Conservation (phyloP, 2,797 vertebrate species). For the Sebastolobus alascanus region DNA sequence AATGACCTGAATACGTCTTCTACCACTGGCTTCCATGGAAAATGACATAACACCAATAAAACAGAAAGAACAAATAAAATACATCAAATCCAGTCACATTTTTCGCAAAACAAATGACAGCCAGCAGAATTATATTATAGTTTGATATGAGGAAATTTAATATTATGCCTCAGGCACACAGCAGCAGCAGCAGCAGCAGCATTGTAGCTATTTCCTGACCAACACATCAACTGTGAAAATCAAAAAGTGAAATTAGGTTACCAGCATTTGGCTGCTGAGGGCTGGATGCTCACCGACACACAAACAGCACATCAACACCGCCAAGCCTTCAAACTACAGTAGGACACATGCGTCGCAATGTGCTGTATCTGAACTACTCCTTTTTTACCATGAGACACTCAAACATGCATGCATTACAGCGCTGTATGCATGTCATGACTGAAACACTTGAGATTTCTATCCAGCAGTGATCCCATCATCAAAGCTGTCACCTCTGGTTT, state of each 20-base stretch:
- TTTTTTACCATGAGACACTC: constrained; percentile 26
- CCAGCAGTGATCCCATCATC: constrained; percentile 54
- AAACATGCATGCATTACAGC: constrained; percentile 23
- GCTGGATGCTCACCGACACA: constrained; percentile 30
- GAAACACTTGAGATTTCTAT: constrained; percentile 60
- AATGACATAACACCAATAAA: constrained; percentile 11
- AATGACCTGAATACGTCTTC: background rate
- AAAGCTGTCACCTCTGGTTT: constrained; percentile 59
- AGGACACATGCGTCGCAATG: constrained; percentile 48
- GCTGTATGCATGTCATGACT: constrained; percentile 46
- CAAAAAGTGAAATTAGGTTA: constrained; percentile 69
- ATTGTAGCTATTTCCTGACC: constrained; percentile 44
- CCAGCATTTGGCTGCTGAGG: constrained; percentile 42
- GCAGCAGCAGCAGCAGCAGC: constrained; percentile 9
- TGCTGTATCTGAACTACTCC: constrained; percentile 37
- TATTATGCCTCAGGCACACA: constrained; percentile 29
- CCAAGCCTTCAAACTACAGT: constrained; percentile 45
- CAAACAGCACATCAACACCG: constrained; percentile 32
- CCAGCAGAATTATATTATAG: constrained; percentile 25
- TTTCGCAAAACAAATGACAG: constrained; percentile 35
- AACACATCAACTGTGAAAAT: constrained; percentile 55
- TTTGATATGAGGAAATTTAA: constrained; percentile 38
- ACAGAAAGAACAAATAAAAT: background rate
- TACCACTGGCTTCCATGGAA: background rate
- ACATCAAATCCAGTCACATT: constrained; percentile 12